Evolutionary conservation across 2,113 vertebrate species (phyloP), one percentile per base, ranked within the genome.

Genomic region (Rissa tridactyla): DNA sequence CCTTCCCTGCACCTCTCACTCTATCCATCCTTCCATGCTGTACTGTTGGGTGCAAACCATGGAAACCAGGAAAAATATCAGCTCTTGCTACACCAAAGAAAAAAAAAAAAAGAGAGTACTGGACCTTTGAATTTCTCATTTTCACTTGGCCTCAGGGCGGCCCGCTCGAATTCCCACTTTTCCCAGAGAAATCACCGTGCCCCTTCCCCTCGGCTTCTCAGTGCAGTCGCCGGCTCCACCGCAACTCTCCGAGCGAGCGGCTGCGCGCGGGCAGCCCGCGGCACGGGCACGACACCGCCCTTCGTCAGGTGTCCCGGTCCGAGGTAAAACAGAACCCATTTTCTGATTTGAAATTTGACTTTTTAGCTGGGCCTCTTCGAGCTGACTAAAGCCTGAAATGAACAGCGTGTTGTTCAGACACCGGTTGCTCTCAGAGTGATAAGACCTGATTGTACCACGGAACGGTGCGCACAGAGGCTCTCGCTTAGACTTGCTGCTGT

Each of bases 121-220:
- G 23, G 20, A 49, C 11, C 38, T 22, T 23, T 4, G 3, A 6
- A 4, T 11, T 15, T 29, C 30, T n/a, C 30, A 2, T 27, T 57
- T 60, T 6, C 9, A 27, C 51, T 42, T 66, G 40, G 14, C 15
- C 32, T 61, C 23, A 17, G 13, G 12, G 26, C 0, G 0, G 7
- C 32, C 54, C 18, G 1, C 20, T 51, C 13, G 4, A 15, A 3
- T 57, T 62, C 51, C 46, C 27, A 2, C 10, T 55, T 34, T 44
- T 42, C 34, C 29, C 20, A 10, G 16, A 44, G 38, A 64, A 89
- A 52, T 5, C 61, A 11, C 27, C 0, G 1, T 15, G 52, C 36
- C 29, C 18, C 21, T 68, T 36, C 25, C 51, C 20, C 11, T 11
- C 16, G 14, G 27, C 62, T 70, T 29, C 25, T 18, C 22, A 30